phyloP scores from a whole-genome alignment of 2,888 invertebrate genomes.

The Atrina japonica region DNA sequence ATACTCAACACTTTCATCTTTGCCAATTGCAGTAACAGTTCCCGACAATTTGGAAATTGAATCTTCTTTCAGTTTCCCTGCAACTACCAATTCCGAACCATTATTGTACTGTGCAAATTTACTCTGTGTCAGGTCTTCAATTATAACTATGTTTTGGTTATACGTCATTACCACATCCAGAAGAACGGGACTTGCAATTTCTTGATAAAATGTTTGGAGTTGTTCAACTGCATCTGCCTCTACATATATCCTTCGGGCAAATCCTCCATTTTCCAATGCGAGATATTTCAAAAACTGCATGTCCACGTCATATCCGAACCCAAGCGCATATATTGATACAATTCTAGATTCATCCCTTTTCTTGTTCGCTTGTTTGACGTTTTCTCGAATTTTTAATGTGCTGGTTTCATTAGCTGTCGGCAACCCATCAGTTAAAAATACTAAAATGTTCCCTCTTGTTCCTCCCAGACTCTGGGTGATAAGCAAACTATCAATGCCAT shows the following conservation, averaged over 20 bases:
- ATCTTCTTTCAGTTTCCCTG: constrained; percentile 80
- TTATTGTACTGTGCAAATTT: constrained; percentile 83
- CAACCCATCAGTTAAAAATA: constrained; percentile 81
- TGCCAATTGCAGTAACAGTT: too few relatives aligned
- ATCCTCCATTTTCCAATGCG: constrained; percentile 86
- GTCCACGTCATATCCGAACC: constrained; percentile 88
- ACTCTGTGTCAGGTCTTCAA: constrained; percentile 80
- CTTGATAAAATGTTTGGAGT: constrained; percentile 83
- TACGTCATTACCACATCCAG: constrained; percentile 86
- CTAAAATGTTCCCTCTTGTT: too few relatives aligned
- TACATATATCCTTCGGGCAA: constrained; percentile 87
- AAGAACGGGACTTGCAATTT: constrained; percentile 87
- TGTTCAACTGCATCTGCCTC: constrained; percentile 87
- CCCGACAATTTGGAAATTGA: too few relatives aligned
- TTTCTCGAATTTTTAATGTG: constrained; percentile 66
- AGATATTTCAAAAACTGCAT: constrained; percentile 85
- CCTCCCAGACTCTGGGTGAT: too few relatives aligned
- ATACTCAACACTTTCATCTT: too few relatives aligned
- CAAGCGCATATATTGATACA: constrained; percentile 85
- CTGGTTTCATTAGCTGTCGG: constrained; percentile 78
- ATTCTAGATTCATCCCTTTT: too few relatives aligned
- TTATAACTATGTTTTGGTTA: constrained; percentile 57
- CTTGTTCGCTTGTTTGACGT: constrained; percentile 57
- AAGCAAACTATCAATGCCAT: constrained; percentile 70
- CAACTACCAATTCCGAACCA: constrained; percentile 86